Conservation (phyloP, 2,113 vertebrate species). For the Dicerorhinus sumatrensis region DNA sequence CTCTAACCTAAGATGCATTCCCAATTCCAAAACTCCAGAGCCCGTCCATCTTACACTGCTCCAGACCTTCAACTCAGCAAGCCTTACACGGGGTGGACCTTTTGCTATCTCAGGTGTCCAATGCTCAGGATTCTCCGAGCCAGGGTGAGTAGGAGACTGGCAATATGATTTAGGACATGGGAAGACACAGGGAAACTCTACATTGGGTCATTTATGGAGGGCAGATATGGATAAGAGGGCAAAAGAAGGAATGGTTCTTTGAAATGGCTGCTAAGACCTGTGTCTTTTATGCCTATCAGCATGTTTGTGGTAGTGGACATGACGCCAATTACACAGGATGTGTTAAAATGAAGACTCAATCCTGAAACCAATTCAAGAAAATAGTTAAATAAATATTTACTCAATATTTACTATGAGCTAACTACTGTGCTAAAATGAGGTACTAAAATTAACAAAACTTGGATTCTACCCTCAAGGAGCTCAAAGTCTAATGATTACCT, state of each 20-base stretch:
- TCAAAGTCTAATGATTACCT: neutral
- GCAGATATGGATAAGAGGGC: neutral
- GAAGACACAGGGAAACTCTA: neutral
- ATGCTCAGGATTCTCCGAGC: neutral
- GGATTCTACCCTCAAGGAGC: neutral
- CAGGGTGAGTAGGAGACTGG: neutral
- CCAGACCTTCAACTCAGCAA: neutral
- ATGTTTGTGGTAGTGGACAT: neutral
- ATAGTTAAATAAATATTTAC: conserved; percentile 31
- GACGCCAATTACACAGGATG: neutral
- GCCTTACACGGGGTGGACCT: neutral
- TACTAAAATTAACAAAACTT: conserved; percentile 25
- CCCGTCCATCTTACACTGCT: neutral
- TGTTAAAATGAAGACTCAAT: neutral
- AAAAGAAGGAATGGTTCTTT: neutral
- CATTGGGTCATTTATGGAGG: neutral
- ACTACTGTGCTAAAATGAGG: neutral
- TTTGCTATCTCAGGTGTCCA: neutral
- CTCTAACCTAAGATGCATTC: neutral
- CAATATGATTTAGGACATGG: neutral
- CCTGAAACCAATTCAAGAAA: neutral
- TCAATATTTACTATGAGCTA: neutral
- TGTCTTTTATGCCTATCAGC: neutral
- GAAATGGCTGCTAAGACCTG: neutral
- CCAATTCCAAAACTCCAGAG: neutral